Evolutionary conservation across 2,888 invertebrate species (phyloP), one percentile per base, ranked within the genome.

Genomic region (Morpho achilles): DNA sequence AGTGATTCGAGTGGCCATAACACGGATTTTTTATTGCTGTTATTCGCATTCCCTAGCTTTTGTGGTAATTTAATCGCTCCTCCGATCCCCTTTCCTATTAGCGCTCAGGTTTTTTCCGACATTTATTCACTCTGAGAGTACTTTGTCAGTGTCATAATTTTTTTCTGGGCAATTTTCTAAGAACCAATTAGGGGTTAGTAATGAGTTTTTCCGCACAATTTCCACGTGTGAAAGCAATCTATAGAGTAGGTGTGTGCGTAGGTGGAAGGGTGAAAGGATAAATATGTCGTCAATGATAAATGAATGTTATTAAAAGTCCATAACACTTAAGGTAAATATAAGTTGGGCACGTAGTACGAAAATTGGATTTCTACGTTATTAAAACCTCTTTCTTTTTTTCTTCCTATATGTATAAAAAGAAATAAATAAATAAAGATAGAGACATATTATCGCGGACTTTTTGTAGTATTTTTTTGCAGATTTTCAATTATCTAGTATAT

Each of bases 41-140:
- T 73, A 79, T 82, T 76, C 73, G 72, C 64, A 69, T 73, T 63
- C 74, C 75, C 76, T 69, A 58, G 74, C 70, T 75, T 82, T 79
- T 80, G 79, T 76, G 80, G 80, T 82, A 82, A 87, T 84, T 82
- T 84, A 81, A 87, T 83, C 76, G 79, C 68, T 79, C 76, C 72
- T 75, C 65, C 70, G 50, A 59, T 63, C 59, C 61, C 61, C 63
- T 44, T 53, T 50, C 43, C 52, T 63, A 65, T 61, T 60, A 56
- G 48, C 43, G 52, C 41, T 45, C 50, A 56, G 41, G 53, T 61
- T 59, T 56, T 60, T 61, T 55, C 50, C 60, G 42, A 47, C 50
- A 57, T 57, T 50, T 57, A 7, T 44, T 54, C 45, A 42, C 49
- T 53, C 39, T 7, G 45, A 50, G 8, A 47, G 53, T 50, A 61